Evolutionary conservation across 2,113 vertebrate genomes (phyloP).

Genomic region (Lophura nycthemera): DNA sequence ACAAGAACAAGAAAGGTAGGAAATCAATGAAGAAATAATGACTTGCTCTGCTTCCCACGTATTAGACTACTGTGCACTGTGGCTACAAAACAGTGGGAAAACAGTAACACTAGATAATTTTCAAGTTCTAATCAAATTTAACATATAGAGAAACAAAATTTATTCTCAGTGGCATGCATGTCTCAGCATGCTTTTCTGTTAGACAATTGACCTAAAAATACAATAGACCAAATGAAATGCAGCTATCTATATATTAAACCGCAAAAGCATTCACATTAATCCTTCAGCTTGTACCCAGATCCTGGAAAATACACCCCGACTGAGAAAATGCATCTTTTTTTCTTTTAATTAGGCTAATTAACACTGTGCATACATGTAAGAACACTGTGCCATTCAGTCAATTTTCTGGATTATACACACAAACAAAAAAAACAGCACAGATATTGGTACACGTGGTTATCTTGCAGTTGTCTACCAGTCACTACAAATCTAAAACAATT

Average conservation of each 20-base stretch:
- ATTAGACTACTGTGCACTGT: background rate
- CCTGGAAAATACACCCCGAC: rapidly evolving
- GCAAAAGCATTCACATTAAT: background rate
- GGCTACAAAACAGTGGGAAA: background rate
- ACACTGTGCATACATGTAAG: background rate
- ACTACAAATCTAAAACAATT: background rate
- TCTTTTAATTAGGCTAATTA: background rate
- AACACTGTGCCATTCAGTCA: background rate
- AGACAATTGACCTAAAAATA: background rate
- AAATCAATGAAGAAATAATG: background rate
- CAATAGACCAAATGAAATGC: background rate
- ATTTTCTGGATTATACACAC: background rate
- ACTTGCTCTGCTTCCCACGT: background rate
- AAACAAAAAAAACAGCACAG: background rate
- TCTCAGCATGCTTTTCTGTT: background rate
- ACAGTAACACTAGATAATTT: background rate
- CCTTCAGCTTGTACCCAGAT: background rate
- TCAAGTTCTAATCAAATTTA: background rate
- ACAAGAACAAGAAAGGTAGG: background rate
- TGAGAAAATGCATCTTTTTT: background rate
- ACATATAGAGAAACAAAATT: background rate
- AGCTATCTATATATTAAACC: background rate
- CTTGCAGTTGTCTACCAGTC: background rate
- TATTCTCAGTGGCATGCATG: background rate
- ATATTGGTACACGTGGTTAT: rapidly evolving